Percentiles rank a stretch among this genome's conserved stretches.
Conservation (phyloP, 2,888 invertebrate genomes). For the Blastobasis adustella region DNA sequence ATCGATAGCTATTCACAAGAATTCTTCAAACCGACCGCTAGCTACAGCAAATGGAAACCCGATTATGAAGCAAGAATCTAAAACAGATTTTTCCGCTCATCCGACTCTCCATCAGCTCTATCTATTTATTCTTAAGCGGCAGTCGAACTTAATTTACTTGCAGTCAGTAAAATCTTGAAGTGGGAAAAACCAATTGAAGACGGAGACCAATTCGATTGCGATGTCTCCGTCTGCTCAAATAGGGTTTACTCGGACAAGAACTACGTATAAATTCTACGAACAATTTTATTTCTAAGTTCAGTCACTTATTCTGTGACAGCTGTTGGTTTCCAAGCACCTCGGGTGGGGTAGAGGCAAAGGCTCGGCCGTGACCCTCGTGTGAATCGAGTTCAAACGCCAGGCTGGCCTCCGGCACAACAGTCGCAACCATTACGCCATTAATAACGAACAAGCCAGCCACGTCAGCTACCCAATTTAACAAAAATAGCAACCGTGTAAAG, state of each 20-base stretch:
- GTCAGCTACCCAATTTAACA: too few relatives aligned
- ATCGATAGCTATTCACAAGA: too few relatives aligned
- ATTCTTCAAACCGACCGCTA: too few relatives aligned
- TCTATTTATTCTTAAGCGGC: constrained; percentile 18
- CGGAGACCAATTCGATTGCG: constrained; percentile 29
- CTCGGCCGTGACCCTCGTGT: constrained; percentile 16
- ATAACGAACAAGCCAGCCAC: too few relatives aligned
- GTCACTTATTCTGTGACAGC: constrained; percentile 19
- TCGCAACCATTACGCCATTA: too few relatives aligned
- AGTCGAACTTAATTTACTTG: constrained; percentile 24
- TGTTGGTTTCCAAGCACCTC: constrained; percentile 17
- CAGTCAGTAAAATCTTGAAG: constrained; percentile 21
- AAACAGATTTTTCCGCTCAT: too few relatives aligned
- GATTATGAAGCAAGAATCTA: too few relatives aligned
- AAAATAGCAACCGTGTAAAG: too few relatives aligned
- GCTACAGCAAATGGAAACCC: too few relatives aligned
- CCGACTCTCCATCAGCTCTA: not conserved
- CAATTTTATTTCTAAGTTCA: constrained; percentile 20
- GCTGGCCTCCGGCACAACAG: too few relatives aligned
- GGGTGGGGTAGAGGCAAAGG: constrained; percentile 10
- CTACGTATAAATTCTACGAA: constrained; percentile 1
- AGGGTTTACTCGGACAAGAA: not conserved
- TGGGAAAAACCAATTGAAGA: constrained; percentile 28
- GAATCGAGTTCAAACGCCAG: constrained; percentile 14
- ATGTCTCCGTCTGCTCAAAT: constrained; percentile 14